Evolutionary conservation across 2,888 invertebrate genomes (phyloP).

Genomic region (Phytoseiulus persimilis): DNA sequence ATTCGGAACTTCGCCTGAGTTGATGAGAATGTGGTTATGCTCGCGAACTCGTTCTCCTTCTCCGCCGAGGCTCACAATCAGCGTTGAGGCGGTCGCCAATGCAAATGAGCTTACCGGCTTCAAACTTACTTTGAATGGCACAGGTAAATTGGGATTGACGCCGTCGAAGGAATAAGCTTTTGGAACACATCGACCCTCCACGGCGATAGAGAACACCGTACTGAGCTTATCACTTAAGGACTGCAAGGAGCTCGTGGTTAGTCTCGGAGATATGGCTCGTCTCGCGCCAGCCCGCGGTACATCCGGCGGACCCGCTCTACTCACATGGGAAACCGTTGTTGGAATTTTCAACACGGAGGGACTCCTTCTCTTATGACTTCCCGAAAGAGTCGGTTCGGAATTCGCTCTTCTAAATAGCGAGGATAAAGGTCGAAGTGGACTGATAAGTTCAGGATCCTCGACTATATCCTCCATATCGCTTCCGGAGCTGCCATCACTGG

Average conservation of each 20-base stretch:
- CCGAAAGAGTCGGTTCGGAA: conserved; percentile 43
- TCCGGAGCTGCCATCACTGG: conserved; percentile 41
- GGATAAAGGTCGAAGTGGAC: conserved; percentile 25
- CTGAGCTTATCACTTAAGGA: neutral
- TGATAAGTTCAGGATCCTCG: conserved; percentile 42
- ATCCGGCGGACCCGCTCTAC: neutral
- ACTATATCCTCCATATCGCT: conserved; percentile 45
- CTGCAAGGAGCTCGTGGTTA: neutral
- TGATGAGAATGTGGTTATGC: neutral
- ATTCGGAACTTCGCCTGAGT: conserved; percentile 26
- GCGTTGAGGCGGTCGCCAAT: no score
- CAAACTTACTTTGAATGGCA: conserved; percentile 43
- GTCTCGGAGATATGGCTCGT: conserved; percentile 37
- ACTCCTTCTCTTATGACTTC: neutral
- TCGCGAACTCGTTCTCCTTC: no score
- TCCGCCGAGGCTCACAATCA: no score
- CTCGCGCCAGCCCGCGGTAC: neutral
- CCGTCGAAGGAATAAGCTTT: conserved; percentile 45
- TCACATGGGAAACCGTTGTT: neutral
- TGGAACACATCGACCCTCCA: conserved; percentile 5
- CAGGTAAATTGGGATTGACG: conserved; percentile 44
- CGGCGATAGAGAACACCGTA: conserved; percentile 12
- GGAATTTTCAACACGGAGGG: neutral
- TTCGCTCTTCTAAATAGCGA: conserved; percentile 41
- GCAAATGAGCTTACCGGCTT: neutral